Conservation (phyloP, 2,797 vertebrate species). For the Mormyrus hasselquistii region DNA sequence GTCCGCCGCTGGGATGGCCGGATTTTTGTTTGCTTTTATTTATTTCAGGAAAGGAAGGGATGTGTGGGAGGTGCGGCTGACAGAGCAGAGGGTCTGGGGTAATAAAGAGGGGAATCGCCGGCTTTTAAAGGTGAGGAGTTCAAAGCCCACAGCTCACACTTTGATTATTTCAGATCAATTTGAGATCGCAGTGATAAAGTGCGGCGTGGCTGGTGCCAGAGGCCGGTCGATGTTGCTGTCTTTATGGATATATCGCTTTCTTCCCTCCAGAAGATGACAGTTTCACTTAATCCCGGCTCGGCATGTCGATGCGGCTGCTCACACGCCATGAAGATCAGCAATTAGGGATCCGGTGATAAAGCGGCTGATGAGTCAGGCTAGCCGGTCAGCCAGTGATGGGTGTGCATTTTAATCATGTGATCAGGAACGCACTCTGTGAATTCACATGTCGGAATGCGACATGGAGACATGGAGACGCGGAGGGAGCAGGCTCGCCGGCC, state of each 20-base stretch:
- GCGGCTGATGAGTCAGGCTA: slow-evolving; percentile 30
- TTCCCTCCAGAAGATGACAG: slow-evolving; percentile 39
- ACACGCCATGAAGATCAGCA: slow-evolving; percentile 35
- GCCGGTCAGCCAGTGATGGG: neutral
- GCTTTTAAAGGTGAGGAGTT: slow-evolving; percentile 34
- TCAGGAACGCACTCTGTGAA: neutral
- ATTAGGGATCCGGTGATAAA: slow-evolving; percentile 32
- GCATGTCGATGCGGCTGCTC: slow-evolving; percentile 31
- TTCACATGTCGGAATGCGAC: neutral
- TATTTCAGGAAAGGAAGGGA: neutral
- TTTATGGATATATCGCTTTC: slow-evolving; percentile 37
- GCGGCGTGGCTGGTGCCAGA: slow-evolving; percentile 1
- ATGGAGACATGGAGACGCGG: neutral
- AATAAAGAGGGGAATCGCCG: slow-evolving; percentile 10
- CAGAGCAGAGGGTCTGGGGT: slow-evolving; percentile 10
- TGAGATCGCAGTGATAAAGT: slow-evolving; percentile 36
- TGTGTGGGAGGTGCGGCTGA: neutral
- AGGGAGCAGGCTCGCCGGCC: neutral
- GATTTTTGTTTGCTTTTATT: neutral
- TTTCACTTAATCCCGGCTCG: slow-evolving; percentile 36
- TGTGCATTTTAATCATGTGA: slow-evolving; percentile 9
- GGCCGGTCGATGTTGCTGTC: slow-evolving; percentile 33
- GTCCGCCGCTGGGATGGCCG: neutral
- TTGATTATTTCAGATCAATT: slow-evolving; percentile 40
- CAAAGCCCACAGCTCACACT: slow-evolving; percentile 18